Evolutionary conservation across 2,888 invertebrate genomes (phyloP).

Genomic region (Dynastes maya): DNA sequence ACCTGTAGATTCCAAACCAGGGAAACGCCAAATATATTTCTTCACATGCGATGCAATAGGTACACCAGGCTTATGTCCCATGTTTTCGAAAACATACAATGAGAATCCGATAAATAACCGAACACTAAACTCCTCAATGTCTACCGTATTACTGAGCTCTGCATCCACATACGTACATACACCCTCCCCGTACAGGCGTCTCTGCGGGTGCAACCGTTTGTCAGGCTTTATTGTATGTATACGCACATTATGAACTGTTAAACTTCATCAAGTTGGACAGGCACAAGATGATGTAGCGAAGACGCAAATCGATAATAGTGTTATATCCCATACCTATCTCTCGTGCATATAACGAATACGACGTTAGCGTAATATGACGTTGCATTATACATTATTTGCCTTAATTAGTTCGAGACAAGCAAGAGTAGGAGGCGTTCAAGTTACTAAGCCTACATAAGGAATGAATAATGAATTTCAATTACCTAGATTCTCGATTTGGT

Average conservation of each 20-base stretch:
- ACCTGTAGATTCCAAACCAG: no score
- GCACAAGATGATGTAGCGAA: not conserved
- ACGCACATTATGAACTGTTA: not conserved
- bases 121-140: no score
- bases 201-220: no score
- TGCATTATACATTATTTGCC: constrained; percentile 18
- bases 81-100: no score
- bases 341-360: not conserved
- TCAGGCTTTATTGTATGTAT: not conserved
- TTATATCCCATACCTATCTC: not conserved
- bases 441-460: constrained; percentile 26
- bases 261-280: not conserved
- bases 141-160: no score
- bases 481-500: constrained; percentile 15
- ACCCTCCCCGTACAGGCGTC: no score
- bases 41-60: no score
- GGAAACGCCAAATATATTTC: no score
- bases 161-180: no score
- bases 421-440: no score
- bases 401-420: constrained; percentile 13
- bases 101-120: no score
- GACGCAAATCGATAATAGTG: not conserved
- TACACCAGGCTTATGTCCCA: no score
- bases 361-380: constrained; percentile 7
- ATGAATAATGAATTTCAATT: constrained; percentile 34